phyloP scores from a whole-genome alignment of 2,797 vertebrate genomes.

The Hydrophis major region DNA sequence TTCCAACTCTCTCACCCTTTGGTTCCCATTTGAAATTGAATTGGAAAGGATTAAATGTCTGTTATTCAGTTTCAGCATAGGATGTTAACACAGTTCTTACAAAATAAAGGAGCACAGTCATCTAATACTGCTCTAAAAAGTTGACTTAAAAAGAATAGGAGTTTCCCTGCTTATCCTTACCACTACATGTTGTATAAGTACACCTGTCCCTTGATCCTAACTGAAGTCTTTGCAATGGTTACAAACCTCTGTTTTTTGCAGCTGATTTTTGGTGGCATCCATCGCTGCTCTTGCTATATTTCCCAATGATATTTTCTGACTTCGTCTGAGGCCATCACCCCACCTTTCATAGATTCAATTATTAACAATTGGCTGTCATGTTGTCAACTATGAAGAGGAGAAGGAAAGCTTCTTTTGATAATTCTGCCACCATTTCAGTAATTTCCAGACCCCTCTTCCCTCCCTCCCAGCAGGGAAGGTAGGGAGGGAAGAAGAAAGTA shows the following conservation, averaged over 20 bases:
- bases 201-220: not conserved
- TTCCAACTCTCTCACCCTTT: conserved; percentile 9
- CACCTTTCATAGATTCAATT: not conserved
- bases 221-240: not conserved
- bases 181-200: not conserved
- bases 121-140: conserved; percentile 18
- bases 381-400: not conserved
- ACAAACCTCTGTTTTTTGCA: not conserved
- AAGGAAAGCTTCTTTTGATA: not conserved
- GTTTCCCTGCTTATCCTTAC: not conserved
- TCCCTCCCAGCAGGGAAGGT: not conserved
- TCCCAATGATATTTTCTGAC: not conserved
- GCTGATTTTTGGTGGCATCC: not conserved
- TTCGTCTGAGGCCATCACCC: not conserved
- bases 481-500: not conserved
- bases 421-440: not conserved
- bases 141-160: not conserved
- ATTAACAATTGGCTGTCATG: not conserved
- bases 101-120: not conserved
- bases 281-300: not conserved
- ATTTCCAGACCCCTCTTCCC: not conserved
- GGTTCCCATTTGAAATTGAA: conserved; percentile 36
- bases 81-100: conserved; percentile 14
- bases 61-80: conserved; percentile 4
- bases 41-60: conserved; percentile 25